Base-by-base conservation (phyloP, 2,113 vertebrate genomes). In the Anoura caudifer region DNA sequence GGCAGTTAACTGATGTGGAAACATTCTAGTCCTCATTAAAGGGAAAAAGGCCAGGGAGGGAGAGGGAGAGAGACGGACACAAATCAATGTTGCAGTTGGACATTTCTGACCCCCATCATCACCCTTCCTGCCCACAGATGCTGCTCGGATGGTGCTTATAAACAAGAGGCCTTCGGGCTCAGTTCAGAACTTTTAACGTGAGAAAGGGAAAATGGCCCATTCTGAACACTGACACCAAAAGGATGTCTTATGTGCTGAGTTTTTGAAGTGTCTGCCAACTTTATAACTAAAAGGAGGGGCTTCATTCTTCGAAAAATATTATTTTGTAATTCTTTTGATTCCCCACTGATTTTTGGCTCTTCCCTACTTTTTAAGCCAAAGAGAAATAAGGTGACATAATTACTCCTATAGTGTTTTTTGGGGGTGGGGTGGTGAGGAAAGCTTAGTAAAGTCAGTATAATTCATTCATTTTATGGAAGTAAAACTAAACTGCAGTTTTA, bases 1-100 rank as follows among this genome's bases (percentile, higher is more conserved):
- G 97, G 97, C 98, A 97, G 98, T 96, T 96, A 96, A 95, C 97
- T 96, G 98, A 98, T 98, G 98, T 97, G 98, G 98, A 98, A 98
- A 98, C 97, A 88, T 97, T 97, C 97, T 98, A 97, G 95, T 96
- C 89, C 97, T 95, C 96, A 95, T 97, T 98, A 97, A 96, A 95
- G 86, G 97, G 88, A 65, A 96, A 96, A 95, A 82, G 72, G 88
- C 96, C 88, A 61, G 97, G 14, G 75, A 87, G 93, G 41, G 84
- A 61, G 89, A 81, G 54, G 50, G 67, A 45, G 41, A 61, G 81
- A 80, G 52, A 33, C n/a, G 95, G 91, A 90, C 88, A 92, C 77
- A 94, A 72, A 97, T 94, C 96, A 63, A 87, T 72, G 89, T 3
- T 93, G 95, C 61, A 56, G 75, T 15, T 45, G 93, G 75, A 82